These are phyloP conservation scores for Taphrorychus bicolor DNA, from an alignment of 2,888 invertebrate species.

Conservation along the genomic window DNA sequence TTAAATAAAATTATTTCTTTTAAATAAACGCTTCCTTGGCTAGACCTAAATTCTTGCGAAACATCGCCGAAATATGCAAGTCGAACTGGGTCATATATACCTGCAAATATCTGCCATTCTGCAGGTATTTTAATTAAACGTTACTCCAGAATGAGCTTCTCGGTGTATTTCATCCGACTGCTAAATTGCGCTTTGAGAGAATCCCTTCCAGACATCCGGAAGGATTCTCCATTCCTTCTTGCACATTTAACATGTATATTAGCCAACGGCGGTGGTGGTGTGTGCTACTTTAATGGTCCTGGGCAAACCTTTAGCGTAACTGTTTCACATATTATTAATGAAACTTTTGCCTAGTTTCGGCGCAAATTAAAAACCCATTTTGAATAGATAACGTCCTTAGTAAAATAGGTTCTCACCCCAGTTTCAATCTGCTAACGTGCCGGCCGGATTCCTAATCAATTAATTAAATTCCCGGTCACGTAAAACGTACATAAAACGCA, in stretches of 20 bases:
- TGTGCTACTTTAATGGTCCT: not conserved
- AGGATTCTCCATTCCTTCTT: not conserved
- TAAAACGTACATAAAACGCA: constrained; percentile 37
- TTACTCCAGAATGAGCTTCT: constrained; percentile 4
- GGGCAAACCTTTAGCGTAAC: not conserved
- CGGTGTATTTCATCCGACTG: not conserved
- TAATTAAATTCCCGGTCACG: constrained; percentile 38
- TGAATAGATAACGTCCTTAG: not conserved
- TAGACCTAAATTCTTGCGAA: constrained; percentile 1
- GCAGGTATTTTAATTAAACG: constrained; percentile 11
- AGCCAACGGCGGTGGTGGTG: not conserved
- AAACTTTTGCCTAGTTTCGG: not conserved
- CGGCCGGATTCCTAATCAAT: constrained; percentile 34
- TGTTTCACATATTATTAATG: not conserved
- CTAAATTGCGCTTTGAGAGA: not conserved
- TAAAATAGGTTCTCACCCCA: not conserved
- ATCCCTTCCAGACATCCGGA: not conserved
- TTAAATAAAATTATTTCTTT: too few relatives aligned
- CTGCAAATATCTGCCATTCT: not conserved
- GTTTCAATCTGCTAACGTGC: constrained; percentile 2
- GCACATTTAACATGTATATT: not conserved
- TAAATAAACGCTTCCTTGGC: too few relatives aligned
- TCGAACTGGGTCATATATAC: constrained; percentile 8
- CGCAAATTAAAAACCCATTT: not conserved
- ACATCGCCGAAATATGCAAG: constrained; percentile 8